A percentile compares a stretch with the other conserved stretches of the same genome.
Evolutionary conservation across 1,140 invertebrate species (phyloP).

Genomic region (Ganaspis sp.): DNA sequence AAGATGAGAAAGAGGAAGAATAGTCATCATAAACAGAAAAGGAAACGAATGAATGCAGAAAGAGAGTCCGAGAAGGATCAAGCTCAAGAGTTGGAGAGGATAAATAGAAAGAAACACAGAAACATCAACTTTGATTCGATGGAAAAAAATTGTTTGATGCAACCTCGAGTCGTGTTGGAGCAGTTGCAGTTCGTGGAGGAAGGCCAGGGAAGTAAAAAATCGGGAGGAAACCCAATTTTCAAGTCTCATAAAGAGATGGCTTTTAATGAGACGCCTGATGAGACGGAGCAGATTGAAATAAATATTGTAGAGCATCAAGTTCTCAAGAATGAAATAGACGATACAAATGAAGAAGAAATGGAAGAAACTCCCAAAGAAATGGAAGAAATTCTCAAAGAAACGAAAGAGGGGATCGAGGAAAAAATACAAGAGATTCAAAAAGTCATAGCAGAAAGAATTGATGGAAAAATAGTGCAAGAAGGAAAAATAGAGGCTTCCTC

Average conservation of each 20-base stretch:
- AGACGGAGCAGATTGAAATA: too few relatives aligned
- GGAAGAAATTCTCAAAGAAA: neutral
- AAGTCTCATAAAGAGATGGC: too few relatives aligned
- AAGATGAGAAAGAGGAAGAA: slow-evolving; percentile 44
- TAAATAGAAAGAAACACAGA: slow-evolving; percentile 40
- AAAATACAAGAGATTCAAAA: too few relatives aligned
- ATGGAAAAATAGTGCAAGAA: too few relatives aligned
- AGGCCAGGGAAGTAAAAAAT: neutral
- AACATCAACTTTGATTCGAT: slow-evolving; percentile 61
- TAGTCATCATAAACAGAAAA: neutral
- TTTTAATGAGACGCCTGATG: too few relatives aligned
- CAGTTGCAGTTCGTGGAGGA: slow-evolving; percentile 59
- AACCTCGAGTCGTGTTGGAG: slow-evolving; percentile 71
- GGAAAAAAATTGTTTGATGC: slow-evolving; percentile 65
- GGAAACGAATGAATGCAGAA: slow-evolving; percentile 8
- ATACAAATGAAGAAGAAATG: slow-evolving; percentile 41
- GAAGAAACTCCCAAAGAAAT: too few relatives aligned
- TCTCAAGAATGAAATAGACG: too few relatives aligned
- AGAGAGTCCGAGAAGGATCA: slow-evolving; percentile 37
- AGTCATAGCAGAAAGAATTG: neutral
- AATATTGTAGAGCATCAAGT: too few relatives aligned
- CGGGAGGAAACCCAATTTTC: slow-evolving; percentile 33
- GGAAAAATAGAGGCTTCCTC: too few relatives aligned
- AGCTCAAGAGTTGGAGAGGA: slow-evolving; percentile 35
- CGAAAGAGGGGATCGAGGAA: too few relatives aligned